A percentile compares a stretch with the other conserved stretches of the same genome.
These are phyloP conservation scores for Eublepharis macularius DNA, from an alignment of 2,113 vertebrate genomes.

Conservation along the genomic window DNA sequence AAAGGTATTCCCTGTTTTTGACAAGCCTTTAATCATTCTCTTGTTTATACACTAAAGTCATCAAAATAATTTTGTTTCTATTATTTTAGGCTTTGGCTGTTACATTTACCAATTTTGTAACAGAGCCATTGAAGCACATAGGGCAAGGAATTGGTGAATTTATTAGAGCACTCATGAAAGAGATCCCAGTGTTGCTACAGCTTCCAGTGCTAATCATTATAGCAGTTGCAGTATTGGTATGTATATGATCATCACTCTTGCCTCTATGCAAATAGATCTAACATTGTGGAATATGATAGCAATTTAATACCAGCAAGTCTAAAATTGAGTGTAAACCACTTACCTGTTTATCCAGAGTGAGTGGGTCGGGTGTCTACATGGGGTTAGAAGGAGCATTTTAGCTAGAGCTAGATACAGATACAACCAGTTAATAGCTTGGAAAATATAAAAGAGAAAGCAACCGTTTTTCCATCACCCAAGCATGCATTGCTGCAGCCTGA, in stretches of 20 bases:
- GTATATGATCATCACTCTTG: background rate
- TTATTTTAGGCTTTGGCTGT: constrained; percentile 81
- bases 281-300: background rate
- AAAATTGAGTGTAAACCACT: background rate
- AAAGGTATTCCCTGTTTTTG: constrained; percentile 76
- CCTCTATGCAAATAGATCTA: background rate
- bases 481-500: no score
- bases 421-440: no score
- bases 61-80: accelerated
- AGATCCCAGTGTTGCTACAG: constrained; percentile 86
- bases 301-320: background rate
- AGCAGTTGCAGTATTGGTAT: constrained; percentile 76
- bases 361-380: background rate
- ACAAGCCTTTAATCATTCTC: accelerated
- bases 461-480: no score
- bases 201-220: constrained; percentile 84
- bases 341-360: background rate
- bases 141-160: constrained; percentile 91
- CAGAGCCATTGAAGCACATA: constrained; percentile 90
- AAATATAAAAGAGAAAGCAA: no score
- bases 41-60: background rate
- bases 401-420: no score
- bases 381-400: background rate
- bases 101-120: constrained; percentile 89
- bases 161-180: constrained; percentile 87